phyloP scores from a whole-genome alignment of 2,888 invertebrate species.

The Ormyrus thymus region DNA sequence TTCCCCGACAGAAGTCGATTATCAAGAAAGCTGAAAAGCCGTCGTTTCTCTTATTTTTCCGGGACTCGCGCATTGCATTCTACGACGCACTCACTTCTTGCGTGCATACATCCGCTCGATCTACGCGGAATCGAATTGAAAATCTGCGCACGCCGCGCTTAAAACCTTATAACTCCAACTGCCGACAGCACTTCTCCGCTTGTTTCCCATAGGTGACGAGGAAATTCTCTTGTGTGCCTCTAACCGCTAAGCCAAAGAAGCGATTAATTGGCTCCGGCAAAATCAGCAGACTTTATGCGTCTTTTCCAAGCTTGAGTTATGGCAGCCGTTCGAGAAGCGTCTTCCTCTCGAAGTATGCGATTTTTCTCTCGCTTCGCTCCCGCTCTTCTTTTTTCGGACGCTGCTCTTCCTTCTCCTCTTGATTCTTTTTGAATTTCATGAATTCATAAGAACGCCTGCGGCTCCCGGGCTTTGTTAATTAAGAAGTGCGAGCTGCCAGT shows the following conservation, averaged over 20 bases:
- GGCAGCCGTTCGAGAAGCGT: slow-evolving; percentile 17
- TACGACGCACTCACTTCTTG: background rate
- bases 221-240: background rate
- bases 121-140: slow-evolving; percentile 38
- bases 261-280: slow-evolving; percentile 49
- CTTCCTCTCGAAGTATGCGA: slow-evolving; percentile 24
- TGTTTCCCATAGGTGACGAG: slow-evolving; percentile 21
- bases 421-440: slow-evolving; percentile 50
- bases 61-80: background rate
- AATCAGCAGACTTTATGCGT: slow-evolving; percentile 26
- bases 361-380: slow-evolving; percentile 30
- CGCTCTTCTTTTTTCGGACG: background rate
- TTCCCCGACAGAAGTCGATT: too few species aligned
- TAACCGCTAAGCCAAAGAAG: background rate
- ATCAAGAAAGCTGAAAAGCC: background rate
- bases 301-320: slow-evolving; percentile 41
- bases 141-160: slow-evolving; percentile 35
- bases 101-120: background rate
- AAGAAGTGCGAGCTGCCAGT: slow-evolving; percentile 34
- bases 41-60: slow-evolving; percentile 19
- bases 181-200: background rate
- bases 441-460: slow-evolving; percentile 47
- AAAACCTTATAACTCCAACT: background rate
- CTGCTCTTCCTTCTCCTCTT: background rate
- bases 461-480: slow-evolving; percentile 51